These are phyloP conservation scores for Pterostichus niger DNA, from an alignment of 2,888 invertebrate species.

Conservation along the genomic window DNA sequence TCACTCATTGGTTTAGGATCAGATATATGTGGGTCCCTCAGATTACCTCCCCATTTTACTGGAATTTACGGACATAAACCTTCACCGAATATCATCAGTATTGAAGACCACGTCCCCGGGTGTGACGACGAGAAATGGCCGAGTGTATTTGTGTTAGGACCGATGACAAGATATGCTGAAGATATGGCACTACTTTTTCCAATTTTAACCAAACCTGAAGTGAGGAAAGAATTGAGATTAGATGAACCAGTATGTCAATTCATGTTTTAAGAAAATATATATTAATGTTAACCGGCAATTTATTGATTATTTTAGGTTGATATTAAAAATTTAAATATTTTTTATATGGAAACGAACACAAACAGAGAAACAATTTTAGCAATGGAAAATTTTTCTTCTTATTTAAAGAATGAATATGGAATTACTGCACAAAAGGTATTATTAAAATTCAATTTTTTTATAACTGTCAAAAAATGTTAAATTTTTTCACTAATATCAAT, in stretches of 20 bases:
- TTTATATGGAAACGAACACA: conserved; percentile 89
- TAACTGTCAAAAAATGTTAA: background rate
- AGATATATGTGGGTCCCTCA: conserved; percentile 93
- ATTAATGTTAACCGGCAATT: background rate
- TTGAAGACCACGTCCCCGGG: conserved; percentile 85
- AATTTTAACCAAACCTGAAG: conserved; percentile 81
- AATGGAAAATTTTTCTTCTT: conserved; percentile 79
- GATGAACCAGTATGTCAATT: conserved; percentile 77
- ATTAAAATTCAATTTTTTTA: background rate
- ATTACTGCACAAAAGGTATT: conserved; percentile 81
- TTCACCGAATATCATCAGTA: conserved; percentile 83
- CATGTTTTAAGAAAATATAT: background rate
- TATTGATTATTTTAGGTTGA: conserved; percentile 77
- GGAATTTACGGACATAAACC: conserved; percentile 97
- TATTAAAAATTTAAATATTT: conserved; percentile 84
- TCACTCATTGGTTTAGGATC: conserved; percentile 91
- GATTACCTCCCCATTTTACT: conserved; percentile 93
- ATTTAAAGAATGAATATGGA: conserved; percentile 80
- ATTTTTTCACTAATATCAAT: too few relatives aligned
- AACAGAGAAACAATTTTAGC: conserved; percentile 80
- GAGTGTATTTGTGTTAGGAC: conserved; percentile 89
- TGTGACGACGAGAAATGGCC: conserved; percentile 82
- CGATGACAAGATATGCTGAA: conserved; percentile 91
- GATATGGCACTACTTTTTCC: conserved; percentile 89
- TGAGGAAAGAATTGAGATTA: conserved; percentile 76